phyloP scores from a whole-genome alignment of 2,797 vertebrate species.

The Silurus aristotelis region DNA sequence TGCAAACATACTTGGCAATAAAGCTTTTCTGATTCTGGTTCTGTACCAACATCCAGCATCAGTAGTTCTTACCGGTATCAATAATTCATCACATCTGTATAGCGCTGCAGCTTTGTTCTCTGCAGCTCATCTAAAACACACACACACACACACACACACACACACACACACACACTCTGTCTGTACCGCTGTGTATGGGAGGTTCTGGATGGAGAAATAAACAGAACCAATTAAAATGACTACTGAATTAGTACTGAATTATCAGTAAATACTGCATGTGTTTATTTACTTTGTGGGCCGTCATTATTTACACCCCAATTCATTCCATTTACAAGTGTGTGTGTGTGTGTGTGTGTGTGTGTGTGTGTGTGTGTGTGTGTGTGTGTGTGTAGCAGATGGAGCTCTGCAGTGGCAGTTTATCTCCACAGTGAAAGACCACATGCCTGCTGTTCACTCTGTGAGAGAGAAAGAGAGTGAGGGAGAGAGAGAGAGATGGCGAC shows the following conservation, averaged over 20 bases:
- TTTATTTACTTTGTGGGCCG: neutral
- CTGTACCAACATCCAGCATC: neutral
- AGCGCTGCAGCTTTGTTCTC: neutral
- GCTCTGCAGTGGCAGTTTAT: conserved; percentile 53
- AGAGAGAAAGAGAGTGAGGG: neutral
- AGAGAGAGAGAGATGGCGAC: neutral
- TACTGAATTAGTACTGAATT: no score
- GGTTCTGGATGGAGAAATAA: neutral
- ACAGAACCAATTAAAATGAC: neutral
- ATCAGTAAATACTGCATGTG: neutral
- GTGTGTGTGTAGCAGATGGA: conserved; percentile 41
- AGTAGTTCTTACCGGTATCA: neutral
- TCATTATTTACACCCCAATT: conserved; percentile 37
- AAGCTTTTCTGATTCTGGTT: neutral
- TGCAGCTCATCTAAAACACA: neutral
- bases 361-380: conserved; percentile 31
- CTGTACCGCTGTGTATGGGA: neutral
- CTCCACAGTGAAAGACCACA: conserved; percentile 25
- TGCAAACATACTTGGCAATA: neutral
- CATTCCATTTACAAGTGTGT: conserved; percentile 21
- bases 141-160: conserved; percentile 10
- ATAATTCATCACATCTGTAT: neutral
- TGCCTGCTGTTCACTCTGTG: conserved; percentile 33
- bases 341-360: conserved; percentile 29
- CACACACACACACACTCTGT: neutral